Evolutionary conservation across 1,140 invertebrate genomes (phyloP), one percentile per base, ranked within the genome.

Genomic region (Tetramorium simillimum): DNA sequence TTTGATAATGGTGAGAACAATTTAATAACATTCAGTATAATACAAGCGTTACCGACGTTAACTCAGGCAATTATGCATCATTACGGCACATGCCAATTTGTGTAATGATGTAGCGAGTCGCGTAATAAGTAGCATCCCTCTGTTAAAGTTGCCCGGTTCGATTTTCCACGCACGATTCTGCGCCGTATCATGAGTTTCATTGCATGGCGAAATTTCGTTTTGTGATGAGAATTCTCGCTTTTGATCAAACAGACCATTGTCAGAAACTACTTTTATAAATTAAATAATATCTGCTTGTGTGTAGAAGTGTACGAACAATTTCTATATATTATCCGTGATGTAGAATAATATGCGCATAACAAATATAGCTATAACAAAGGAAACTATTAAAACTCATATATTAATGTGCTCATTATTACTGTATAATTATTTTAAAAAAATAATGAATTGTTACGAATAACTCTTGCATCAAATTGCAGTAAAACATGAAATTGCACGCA

Each of bases 91-190:
- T 33, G 2, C 56, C 58, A 56, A 75, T 87, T 87, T 72, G 24
- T 53, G 10, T 84, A 75, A 73, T 60, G 53, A 84, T 49, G 24
- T 58, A 58, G 67, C 2, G 67, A 75, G 53, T 60, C 43, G 24
- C 40, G 43, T 84, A 49, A 84, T 49, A 56, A 84, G 80, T 84
- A 62, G 24, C 14, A 60, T 84, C 21, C 53, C n/a, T 81, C 56
- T 49, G 18, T 84, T 84, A 58, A 84, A 62, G 53, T 75, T 72
- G 18, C 9, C 46, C 10, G 0, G 24, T 84, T 84, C 40, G 40
- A 84, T 84, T 84, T 84, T 84, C 53, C 10, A 72, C 16, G 12
- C 16, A 21, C 12, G 14, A 67, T 3, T 3, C 14, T 46, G 10
- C 28, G 14, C 1, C 12, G 49, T 56, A 58, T 9, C 1, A 14